phyloP scores from a whole-genome alignment of 2,888 invertebrate genomes.

The Lasioglossum vierecki region DNA sequence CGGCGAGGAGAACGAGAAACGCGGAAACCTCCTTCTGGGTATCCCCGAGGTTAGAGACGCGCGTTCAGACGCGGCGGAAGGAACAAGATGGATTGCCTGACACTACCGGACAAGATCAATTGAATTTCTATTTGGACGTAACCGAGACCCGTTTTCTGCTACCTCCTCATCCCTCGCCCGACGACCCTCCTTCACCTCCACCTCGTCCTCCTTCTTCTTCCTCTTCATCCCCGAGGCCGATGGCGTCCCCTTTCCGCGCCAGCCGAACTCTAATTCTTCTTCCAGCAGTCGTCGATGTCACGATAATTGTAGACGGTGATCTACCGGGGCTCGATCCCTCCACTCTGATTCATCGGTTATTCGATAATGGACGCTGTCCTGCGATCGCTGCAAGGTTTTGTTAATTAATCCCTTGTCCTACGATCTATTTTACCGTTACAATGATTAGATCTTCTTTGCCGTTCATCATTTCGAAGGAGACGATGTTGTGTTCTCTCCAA shows the following conservation, averaged over 20 bases:
- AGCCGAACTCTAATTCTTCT: conserved; percentile 62
- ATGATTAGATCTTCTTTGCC: not conserved
- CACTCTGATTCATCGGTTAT: conserved; percentile 19
- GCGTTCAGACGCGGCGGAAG: conserved; percentile 83
- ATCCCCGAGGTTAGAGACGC: conserved; percentile 70
- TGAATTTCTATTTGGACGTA: conserved; percentile 85
- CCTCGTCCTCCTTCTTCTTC: not conserved
- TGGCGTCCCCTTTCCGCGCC: conserved; percentile 24
- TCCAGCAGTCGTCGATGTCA: conserved; percentile 52
- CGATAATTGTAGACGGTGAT: conserved; percentile 52
- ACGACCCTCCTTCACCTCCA: not conserved
- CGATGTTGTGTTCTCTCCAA: not conserved
- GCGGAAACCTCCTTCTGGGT: conserved; percentile 76
- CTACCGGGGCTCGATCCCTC: conserved; percentile 9
- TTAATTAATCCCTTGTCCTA: conserved; percentile 10
- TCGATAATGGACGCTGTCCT: conserved; percentile 17
- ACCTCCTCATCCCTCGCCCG: not conserved
- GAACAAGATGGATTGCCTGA: conserved; percentile 85
- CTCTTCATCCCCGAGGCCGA: conserved; percentile 7
- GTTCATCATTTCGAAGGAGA: not conserved
- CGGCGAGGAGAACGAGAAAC: conserved; percentile 65
- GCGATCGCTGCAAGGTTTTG: conserved; percentile 9
- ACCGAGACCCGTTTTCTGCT: conserved; percentile 64
- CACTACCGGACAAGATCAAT: conserved; percentile 86
- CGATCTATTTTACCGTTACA: not conserved